These are phyloP conservation scores for Brachyistius frenatus DNA, from an alignment of 2,113 vertebrate species.

Conservation along the genomic window DNA sequence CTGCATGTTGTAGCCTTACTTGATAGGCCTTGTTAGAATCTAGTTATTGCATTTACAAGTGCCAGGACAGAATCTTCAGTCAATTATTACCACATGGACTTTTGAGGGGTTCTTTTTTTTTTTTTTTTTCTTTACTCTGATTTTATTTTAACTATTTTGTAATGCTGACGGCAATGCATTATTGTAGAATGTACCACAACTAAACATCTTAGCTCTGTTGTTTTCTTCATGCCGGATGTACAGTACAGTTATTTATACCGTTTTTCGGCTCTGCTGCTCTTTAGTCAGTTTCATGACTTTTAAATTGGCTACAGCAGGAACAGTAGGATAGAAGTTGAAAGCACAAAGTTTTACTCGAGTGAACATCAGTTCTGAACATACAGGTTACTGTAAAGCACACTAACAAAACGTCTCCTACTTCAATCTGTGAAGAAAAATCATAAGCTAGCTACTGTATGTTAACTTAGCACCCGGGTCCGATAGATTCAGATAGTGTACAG, in stretches of 20 bases:
- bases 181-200: constrained; percentile 80
- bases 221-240: constrained; percentile 39
- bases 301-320: constrained; percentile 46
- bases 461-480: constrained; percentile 47
- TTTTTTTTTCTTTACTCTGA: constrained; percentile 38
- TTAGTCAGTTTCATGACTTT: constrained; percentile 49
- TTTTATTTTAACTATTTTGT: constrained; percentile 67
- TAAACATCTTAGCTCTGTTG: constrained; percentile 61
- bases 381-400: constrained; percentile 77
- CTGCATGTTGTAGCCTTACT: constrained; percentile 75
- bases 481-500: constrained; percentile 60
- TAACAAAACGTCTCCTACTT: constrained; percentile 55
- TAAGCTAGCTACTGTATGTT: constrained; percentile 81
- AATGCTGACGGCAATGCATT: constrained; percentile 68
- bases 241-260: constrained; percentile 41
- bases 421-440: constrained; percentile 78
- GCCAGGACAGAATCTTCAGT: constrained; percentile 79
- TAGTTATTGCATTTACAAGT: constrained; percentile 79
- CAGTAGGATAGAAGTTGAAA: constrained; percentile 62
- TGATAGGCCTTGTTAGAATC: constrained; percentile 77
- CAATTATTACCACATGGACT: constrained; percentile 68
- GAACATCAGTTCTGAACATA: constrained; percentile 48
- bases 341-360: constrained; percentile 80
- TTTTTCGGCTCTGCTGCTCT: constrained; percentile 47
- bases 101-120: constrained; percentile 51